A percentile compares a stretch with the other conserved stretches of the same genome.
These are phyloP conservation scores for Scolopax mira DNA, from an alignment of 2,113 vertebrate genomes.

Conservation along the genomic window DNA sequence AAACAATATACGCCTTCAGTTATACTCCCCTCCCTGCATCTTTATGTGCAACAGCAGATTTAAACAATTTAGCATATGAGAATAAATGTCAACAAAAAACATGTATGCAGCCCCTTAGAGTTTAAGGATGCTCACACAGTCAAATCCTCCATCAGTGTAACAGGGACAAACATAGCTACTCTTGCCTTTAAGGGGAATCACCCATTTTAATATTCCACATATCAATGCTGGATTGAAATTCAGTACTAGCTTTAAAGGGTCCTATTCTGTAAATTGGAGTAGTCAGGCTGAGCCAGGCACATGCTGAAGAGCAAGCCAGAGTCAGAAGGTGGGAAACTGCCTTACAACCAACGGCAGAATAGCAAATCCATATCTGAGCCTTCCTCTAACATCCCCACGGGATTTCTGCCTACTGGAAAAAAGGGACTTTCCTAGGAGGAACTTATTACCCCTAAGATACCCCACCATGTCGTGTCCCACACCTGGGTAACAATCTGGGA, in stretches of 20 bases:
- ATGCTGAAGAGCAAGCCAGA: not conserved
- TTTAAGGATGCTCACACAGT: accelerated
- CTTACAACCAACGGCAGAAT: not conserved
- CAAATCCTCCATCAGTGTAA: not conserved
- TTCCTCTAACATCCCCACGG: not conserved
- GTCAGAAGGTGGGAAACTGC: not conserved
- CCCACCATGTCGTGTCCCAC: not conserved
- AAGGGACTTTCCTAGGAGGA: not conserved
- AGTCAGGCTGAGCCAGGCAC: not conserved
- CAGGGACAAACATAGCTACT: not conserved
- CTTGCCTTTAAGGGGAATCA: not conserved
- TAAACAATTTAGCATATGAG: not conserved
- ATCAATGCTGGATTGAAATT: not conserved
- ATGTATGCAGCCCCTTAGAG: not conserved
- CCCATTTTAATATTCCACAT: not conserved
- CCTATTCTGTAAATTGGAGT: not conserved
- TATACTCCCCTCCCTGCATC: not conserved
- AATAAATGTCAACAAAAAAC: not conserved
- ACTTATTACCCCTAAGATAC: not conserved
- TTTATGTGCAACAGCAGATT: not conserved
- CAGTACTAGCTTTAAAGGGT: not conserved
- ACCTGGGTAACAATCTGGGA: not conserved
- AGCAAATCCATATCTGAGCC: not conserved
- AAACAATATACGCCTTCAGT: not conserved
- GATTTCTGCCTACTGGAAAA: not conserved